These are phyloP conservation scores for Thymelicus sylvestris DNA, from an alignment of 2,888 invertebrate species.

Conservation along the genomic window DNA sequence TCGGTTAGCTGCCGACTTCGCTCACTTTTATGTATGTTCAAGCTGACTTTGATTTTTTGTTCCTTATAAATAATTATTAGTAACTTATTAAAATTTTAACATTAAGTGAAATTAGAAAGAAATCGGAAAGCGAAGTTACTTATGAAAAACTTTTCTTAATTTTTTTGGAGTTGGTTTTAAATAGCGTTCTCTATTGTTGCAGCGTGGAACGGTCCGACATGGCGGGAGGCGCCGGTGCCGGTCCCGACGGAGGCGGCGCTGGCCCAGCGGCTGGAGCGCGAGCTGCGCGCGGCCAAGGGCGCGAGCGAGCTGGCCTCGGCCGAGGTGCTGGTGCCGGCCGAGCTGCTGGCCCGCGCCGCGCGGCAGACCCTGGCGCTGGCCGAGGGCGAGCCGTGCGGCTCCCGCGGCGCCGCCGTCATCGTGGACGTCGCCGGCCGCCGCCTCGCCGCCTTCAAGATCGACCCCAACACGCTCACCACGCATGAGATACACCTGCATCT, in stretches of 20 bases:
- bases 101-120: constrained; percentile 21
- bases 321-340: constrained; percentile 93
- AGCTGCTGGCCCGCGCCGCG: constrained; percentile 91
- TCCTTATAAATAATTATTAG: no score
- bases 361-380: constrained; percentile 92
- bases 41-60: not conserved
- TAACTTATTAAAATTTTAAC: constrained; percentile 19
- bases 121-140: constrained; percentile 30
- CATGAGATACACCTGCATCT: constrained; percentile 95
- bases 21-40: not conserved
- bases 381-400: constrained; percentile 95
- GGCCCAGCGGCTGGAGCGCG: constrained; percentile 90
- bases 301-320: constrained; percentile 91
- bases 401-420: constrained; percentile 93
- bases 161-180: constrained; percentile 43
- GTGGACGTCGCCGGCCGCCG: constrained; percentile 92
- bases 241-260: constrained; percentile 87
- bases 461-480: constrained; percentile 94
- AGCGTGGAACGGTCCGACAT: constrained; percentile 78
- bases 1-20: constrained; percentile 25
- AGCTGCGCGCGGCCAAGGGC: constrained; percentile 91
- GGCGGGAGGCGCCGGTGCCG: constrained; percentile 78
- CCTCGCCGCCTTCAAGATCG: constrained; percentile 93
- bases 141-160: constrained; percentile 37
- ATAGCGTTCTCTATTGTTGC: constrained; percentile 59